Evolutionary conservation across 2,113 vertebrate species (phyloP).

Genomic region (Gasterosteus aculeatus): DNA sequence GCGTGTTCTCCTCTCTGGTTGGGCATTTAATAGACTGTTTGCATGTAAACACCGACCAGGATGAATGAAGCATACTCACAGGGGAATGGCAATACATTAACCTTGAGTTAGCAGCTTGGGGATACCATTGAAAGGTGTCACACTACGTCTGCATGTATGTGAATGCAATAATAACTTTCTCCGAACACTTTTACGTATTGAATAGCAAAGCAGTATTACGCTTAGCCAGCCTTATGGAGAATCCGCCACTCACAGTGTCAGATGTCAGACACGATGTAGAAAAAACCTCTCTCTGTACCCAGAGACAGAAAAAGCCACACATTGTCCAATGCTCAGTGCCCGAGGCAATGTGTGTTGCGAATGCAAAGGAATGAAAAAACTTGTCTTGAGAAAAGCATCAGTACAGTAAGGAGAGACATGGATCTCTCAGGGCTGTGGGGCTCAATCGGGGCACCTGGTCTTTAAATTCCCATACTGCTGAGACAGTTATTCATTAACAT

Average conservation of each 20-base stretch:
- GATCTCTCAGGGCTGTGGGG: slow-evolving; percentile 14
- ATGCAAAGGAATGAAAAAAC: slow-evolving; percentile 20
- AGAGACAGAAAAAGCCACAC: not conserved
- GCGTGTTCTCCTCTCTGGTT: too few species aligned
- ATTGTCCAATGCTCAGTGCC: not conserved
- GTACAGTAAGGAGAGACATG: not conserved
- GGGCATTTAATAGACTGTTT: too few species aligned
- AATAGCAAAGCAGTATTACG: slow-evolving; percentile 16
- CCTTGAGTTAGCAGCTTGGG: not conserved
- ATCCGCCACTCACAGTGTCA: slow-evolving; percentile 18
- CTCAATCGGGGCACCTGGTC: slow-evolving; percentile 23
- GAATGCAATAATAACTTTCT: slow-evolving; percentile 7
- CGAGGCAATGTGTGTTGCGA: slow-evolving; percentile 7
- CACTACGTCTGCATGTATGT: not conserved
- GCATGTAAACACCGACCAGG: too few species aligned
- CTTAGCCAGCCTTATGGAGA: slow-evolving; percentile 20
- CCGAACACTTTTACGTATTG: not conserved
- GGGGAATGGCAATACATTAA: not conserved
- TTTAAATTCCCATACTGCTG: slow-evolving; percentile 41
- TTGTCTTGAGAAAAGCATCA: slow-evolving; percentile 2
- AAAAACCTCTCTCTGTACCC: slow-evolving; percentile 9
- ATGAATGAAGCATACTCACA: too few species aligned
- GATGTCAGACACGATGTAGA: slow-evolving; percentile 37
- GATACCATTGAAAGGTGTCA: not conserved
- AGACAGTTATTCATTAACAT: slow-evolving; percentile 73